phyloP scores from a whole-genome alignment of 2,797 vertebrate genomes.

The Cuculus canorus region DNA sequence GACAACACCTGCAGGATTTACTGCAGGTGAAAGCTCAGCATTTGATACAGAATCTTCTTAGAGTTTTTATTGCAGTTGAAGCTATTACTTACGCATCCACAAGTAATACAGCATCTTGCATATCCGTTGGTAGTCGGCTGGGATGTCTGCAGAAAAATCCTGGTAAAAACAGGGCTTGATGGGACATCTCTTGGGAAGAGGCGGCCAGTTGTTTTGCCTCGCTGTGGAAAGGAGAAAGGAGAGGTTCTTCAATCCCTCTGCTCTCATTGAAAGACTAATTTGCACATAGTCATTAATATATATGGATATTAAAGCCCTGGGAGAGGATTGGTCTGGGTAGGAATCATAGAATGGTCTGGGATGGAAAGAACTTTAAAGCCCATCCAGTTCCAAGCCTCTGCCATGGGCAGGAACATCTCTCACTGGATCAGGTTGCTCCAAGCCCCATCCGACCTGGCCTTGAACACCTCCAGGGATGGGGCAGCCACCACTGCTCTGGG shows the following conservation, averaged over 20 bases:
- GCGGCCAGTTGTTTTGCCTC: constrained; percentile 95
- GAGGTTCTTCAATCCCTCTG: background rate
- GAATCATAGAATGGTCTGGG: background rate
- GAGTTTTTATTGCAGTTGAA: background rate
- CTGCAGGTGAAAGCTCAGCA: background rate
- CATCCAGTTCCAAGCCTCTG: too few relatives aligned
- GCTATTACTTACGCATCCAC: constrained; percentile 91
- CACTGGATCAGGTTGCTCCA: too few relatives aligned
- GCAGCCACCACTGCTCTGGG: too few relatives aligned
- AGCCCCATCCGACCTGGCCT: too few relatives aligned
- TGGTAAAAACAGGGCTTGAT: constrained; percentile 97
- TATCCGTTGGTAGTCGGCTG: constrained; percentile 86
- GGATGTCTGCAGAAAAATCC: constrained; percentile 94
- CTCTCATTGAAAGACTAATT: fast-evolving
- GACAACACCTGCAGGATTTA: background rate
- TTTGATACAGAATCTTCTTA: background rate
- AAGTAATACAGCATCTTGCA: constrained; percentile 98
- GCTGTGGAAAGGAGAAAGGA: constrained; percentile 69
- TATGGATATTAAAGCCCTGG: background rate
- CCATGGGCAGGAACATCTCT: too few relatives aligned
- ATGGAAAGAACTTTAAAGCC: too few relatives aligned
- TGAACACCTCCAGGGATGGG: too few relatives aligned
- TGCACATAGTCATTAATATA: background rate
- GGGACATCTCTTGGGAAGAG: constrained; percentile 89
- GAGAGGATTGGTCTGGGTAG: background rate